Percentiles rank a stretch among this genome's conserved stretches.
Conservation (phyloP, 2,113 vertebrate species). For the Panthera tigris region DNA sequence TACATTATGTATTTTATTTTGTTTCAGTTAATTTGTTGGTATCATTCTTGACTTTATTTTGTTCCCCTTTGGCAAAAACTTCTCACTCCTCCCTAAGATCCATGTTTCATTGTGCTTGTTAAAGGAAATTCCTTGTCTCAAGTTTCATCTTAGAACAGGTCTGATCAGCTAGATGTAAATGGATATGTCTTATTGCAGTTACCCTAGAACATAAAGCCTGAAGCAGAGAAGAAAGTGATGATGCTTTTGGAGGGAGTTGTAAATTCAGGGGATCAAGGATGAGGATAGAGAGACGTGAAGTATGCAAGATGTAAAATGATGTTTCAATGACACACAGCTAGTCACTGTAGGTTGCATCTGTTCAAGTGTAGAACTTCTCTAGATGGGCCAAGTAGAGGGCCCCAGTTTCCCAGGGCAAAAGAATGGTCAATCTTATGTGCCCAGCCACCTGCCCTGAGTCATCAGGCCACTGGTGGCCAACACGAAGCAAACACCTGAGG, state of each 20-base stretch:
- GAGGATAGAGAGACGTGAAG: background rate
- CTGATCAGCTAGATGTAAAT: background rate
- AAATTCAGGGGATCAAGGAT: background rate
- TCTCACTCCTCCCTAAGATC: background rate
- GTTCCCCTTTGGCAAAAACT: background rate
- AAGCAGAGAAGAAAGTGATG: background rate
- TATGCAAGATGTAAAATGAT: background rate
- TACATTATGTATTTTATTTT: background rate
- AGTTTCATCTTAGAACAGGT: background rate
- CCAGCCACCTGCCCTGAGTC: background rate
- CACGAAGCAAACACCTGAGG: background rate
- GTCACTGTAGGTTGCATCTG: background rate
- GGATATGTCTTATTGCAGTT: background rate
- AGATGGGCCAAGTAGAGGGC: background rate
- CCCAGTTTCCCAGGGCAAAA: background rate
- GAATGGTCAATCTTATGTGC: background rate
- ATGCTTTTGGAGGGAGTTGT: background rate
- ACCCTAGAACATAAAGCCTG: background rate
- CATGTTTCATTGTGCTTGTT: background rate
- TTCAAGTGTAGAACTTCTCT: background rate
- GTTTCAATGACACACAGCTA: background rate
- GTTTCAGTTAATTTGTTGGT: background rate
- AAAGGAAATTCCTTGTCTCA: background rate
- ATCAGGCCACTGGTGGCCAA: background rate
- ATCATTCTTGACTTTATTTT: background rate